Conservation (phyloP, 2,113 vertebrate species). For the Cavia porcellus region DNA sequence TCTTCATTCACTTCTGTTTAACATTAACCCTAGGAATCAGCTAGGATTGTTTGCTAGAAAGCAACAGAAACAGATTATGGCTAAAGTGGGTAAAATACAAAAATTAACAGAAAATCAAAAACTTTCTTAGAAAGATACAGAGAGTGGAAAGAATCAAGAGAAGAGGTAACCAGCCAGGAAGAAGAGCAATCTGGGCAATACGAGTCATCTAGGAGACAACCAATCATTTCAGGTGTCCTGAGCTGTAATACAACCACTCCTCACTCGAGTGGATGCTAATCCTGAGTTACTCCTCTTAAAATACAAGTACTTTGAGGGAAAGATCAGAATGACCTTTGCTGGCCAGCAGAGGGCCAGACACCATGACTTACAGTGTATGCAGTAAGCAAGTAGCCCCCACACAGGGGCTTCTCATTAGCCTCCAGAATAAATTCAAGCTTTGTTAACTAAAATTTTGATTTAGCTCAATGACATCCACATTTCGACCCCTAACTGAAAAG, state of each 20-base stretch:
- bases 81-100: not conserved
- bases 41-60: constrained; percentile 19
- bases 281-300: constrained; percentile 5
- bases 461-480: not conserved
- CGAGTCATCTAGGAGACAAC: not conserved
- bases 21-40: not conserved
- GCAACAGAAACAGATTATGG: not conserved
- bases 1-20: constrained; percentile 2
- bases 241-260: not conserved
- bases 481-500: not conserved
- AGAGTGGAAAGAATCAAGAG: not conserved
- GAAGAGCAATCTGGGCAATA: not conserved
- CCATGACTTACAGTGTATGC: not conserved
- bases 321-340: not conserved
- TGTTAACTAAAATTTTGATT: constrained; percentile 11
- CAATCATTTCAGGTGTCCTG: not conserved
- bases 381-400: not conserved
- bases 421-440: not conserved
- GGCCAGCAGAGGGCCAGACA: not conserved
- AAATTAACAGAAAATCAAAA: not conserved
- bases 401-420: not conserved
- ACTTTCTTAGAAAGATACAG: not conserved
- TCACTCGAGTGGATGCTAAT: not conserved
- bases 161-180: not conserved
- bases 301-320: not conserved